Conservation (phyloP, 2,113 vertebrate genomes). For the Paradoxurus hermaphroditus region DNA sequence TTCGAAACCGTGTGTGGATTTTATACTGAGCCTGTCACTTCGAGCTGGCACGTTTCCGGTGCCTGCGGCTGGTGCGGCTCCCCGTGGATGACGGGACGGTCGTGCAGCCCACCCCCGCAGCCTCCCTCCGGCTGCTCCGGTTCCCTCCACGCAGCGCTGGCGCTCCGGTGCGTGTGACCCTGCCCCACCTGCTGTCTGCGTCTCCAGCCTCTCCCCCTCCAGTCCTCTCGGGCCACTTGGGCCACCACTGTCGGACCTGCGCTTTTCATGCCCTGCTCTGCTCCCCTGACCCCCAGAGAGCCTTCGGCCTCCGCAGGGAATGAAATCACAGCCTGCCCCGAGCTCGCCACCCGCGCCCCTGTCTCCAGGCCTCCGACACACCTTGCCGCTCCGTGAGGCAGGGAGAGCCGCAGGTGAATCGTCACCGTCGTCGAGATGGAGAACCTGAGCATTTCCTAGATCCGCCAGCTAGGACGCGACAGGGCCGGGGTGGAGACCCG, state of each 20-base stretch:
- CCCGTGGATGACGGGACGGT: fast-evolving
- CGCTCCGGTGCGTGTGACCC: too few relatives aligned
- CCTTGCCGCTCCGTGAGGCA: background rate
- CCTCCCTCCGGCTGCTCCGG: too few relatives aligned
- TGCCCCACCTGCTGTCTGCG: background rate
- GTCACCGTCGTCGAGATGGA: background rate
- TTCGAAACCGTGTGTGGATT: background rate
- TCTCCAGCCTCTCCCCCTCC: background rate
- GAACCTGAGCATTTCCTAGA: background rate
- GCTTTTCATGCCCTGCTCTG: background rate
- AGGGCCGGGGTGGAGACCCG: background rate
- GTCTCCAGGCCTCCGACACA: background rate
- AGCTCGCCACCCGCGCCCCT: background rate
- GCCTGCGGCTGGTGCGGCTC: background rate
- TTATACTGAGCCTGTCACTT: background rate
- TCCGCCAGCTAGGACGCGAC: background rate
- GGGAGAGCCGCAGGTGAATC: background rate
- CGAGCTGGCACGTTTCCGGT: background rate
- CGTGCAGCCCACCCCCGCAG: background rate
- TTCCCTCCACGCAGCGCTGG: background rate
- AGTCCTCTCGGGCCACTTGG: too few relatives aligned
- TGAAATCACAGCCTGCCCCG: background rate
- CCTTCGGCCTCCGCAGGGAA: background rate
- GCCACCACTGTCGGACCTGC: background rate
- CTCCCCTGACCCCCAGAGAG: background rate